Evolutionary conservation across 1,140 invertebrate genomes (phyloP).

Genomic region (Pseudachorutes palmiensis): DNA sequence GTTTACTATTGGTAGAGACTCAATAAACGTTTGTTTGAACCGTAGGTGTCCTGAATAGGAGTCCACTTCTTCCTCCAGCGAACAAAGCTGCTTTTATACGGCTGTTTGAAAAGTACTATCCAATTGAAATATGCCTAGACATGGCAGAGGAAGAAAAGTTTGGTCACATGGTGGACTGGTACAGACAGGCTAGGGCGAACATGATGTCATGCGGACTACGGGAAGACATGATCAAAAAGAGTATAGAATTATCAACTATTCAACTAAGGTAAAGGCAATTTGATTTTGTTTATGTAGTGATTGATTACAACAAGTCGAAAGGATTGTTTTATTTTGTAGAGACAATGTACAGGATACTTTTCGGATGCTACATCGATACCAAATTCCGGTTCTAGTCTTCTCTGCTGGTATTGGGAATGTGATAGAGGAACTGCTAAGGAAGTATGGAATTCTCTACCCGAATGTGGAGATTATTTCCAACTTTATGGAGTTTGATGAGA

Average conservation of each 20-base stretch:
- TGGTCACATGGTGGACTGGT: constrained; percentile 82
- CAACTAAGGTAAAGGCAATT: constrained; percentile 17
- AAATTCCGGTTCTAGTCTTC: constrained; percentile 82
- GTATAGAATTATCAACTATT: constrained; percentile 42
- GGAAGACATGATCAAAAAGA: constrained; percentile 51
- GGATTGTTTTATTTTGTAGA: constrained; percentile 45
- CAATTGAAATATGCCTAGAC: constrained; percentile 74
- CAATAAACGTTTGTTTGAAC: background rate
- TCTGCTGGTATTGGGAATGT: constrained; percentile 87
- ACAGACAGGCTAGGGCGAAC: constrained; percentile 57
- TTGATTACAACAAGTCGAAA: background rate
- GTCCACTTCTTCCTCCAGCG: constrained; percentile 55
- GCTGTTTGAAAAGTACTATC: constrained; percentile 63
- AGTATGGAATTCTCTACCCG: constrained; percentile 57
- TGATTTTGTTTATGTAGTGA: background rate
- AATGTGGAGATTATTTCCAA: constrained; percentile 79
- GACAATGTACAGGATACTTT: constrained; percentile 67
- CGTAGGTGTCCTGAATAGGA: constrained; percentile 55
- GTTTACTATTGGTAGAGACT: background rate
- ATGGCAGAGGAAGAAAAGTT: constrained; percentile 66
- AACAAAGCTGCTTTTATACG: constrained; percentile 52
- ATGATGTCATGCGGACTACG: constrained; percentile 51
- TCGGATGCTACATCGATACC: constrained; percentile 50
- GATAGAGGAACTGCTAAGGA: constrained; percentile 63
- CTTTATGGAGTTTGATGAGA: constrained; percentile 67